Conservation (phyloP, 2,113 vertebrate genomes). For the Aythya baeri region DNA sequence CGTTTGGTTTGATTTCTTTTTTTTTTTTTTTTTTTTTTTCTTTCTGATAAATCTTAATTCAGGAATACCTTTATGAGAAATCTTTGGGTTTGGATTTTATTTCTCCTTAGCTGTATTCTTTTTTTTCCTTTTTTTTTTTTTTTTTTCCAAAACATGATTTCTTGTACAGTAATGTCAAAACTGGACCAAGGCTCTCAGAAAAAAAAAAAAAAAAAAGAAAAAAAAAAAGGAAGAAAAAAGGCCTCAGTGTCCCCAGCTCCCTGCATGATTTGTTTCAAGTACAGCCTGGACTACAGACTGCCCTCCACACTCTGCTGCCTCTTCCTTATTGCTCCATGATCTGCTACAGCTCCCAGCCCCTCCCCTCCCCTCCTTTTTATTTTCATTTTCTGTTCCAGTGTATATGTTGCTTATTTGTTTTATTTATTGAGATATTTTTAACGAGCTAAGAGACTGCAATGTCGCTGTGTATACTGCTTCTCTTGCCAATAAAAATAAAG, state of each 20-base stretch:
- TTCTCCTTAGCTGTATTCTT: conserved; percentile 43
- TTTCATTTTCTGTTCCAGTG: conserved; percentile 79
- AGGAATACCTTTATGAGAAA: conserved; percentile 54
- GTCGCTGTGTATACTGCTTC: conserved; percentile 68
- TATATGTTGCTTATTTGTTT: conserved; percentile 86
- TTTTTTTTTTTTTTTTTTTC: conserved; percentile 17
- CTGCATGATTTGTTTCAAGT: conserved; percentile 33
- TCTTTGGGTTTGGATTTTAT: conserved; percentile 47
- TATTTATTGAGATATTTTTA: conserved; percentile 98
- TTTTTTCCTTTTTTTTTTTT: conserved; percentile 49
- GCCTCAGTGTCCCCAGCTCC: background rate
- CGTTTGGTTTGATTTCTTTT: background rate
- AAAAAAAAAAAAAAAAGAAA: background rate
- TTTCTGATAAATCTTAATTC: conserved; percentile 66
- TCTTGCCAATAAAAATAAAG: conserved; percentile 74
- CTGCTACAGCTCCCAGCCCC: conserved; percentile 11
- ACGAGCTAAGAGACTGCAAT: conserved; percentile 69
- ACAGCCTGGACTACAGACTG: conserved; percentile 63
- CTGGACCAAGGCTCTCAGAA: conserved; percentile 73
- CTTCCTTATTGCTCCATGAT: background rate
- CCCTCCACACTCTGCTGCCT: background rate
- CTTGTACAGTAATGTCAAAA: conserved; percentile 60
- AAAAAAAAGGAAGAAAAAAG: background rate
- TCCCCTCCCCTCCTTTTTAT: background rate
- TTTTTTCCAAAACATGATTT: conserved; percentile 22